These are phyloP conservation scores for Pseudotriccus pelzelni DNA, from an alignment of 2,797 vertebrate genomes.

Conservation along the genomic window DNA sequence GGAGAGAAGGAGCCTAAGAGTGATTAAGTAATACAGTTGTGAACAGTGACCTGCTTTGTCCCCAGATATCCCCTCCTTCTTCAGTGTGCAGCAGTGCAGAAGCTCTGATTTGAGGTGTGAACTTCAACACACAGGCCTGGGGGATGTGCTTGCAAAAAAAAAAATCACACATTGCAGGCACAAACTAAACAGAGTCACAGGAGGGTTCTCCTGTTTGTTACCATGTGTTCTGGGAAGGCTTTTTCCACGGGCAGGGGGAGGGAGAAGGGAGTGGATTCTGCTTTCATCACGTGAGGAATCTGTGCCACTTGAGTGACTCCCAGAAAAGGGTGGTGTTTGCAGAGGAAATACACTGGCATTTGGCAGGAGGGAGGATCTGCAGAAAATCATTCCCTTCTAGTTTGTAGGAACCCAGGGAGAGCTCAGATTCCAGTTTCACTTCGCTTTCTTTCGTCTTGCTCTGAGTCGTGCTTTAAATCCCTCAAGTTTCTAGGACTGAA, in stretches of 20 bases:
- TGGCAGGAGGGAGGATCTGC: background rate
- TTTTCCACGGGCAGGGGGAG: background rate
- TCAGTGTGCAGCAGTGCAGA: background rate
- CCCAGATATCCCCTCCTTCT: background rate
- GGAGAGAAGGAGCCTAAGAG: background rate
- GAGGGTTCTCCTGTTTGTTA: background rate
- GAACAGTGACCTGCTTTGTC: background rate
- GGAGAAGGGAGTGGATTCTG: background rate
- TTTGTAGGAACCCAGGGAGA: conserved; percentile 26
- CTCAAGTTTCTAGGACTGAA: background rate
- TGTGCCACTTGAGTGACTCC: background rate
- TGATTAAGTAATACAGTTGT: background rate
- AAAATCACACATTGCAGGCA: background rate
- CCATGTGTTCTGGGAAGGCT: background rate
- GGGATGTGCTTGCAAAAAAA: background rate
- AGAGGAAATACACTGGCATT: background rate
- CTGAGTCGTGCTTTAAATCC: background rate
- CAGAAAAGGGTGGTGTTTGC: background rate
- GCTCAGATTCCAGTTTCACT: background rate
- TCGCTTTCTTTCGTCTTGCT: background rate
- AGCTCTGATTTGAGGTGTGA: background rate
- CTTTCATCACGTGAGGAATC: background rate
- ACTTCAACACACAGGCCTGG: background rate
- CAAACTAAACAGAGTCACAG: background rate
- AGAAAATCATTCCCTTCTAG: background rate